Conservation (phyloP, 2,113 vertebrate genomes). For the Felis chaus region DNA sequence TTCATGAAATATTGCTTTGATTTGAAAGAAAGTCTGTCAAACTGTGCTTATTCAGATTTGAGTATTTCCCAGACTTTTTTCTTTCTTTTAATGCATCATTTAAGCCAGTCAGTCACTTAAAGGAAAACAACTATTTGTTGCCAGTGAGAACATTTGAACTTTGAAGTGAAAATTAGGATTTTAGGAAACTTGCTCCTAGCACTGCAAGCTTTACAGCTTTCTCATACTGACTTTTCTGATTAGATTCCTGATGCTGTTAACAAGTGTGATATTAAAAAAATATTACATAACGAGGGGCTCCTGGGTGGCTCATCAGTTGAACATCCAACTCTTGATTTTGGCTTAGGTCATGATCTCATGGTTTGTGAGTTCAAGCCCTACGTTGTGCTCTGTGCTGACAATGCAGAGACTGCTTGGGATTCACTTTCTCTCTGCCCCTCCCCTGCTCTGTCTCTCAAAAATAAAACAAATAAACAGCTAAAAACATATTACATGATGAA, state of each 20-base stretch:
- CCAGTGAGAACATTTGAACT: constrained; percentile 20
- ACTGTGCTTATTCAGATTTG: background rate
- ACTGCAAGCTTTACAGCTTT: background rate
- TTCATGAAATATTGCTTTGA: background rate
- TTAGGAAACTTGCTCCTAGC: background rate
- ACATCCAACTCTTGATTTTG: no score
- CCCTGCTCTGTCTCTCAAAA: no score
- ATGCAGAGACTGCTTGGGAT: no score
- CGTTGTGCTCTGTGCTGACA: no score
- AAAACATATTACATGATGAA: background rate
- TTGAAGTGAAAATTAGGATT: constrained; percentile 35
- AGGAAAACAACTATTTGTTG: constrained; percentile 30
- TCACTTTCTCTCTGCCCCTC: no score
- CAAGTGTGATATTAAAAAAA: background rate
- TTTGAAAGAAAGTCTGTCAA: background rate
- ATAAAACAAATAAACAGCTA: background rate
- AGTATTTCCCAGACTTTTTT: background rate
- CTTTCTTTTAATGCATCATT: background rate
- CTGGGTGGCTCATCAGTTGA: no score
- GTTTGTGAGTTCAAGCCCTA: no score
- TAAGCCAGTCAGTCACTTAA: constrained; percentile 3
- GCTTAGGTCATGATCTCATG: no score
- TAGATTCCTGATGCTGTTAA: background rate
- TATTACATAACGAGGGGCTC: background rate
- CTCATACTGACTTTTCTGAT: background rate